These are phyloP conservation scores for Napeogenes inachia DNA, from an alignment of 2,888 invertebrate species.

Conservation along the genomic window DNA sequence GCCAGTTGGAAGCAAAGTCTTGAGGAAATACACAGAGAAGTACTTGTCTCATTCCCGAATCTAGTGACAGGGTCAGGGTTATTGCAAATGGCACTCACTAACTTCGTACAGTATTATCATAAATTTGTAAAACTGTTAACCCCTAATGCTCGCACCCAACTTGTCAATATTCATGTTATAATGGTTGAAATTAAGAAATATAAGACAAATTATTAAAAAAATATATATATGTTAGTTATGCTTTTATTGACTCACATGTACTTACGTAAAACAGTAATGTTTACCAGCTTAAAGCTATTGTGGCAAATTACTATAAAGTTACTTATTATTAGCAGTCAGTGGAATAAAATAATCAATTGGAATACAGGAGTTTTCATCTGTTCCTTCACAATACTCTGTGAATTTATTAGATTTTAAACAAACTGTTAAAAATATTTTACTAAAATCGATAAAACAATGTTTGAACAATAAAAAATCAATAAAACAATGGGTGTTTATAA, in stretches of 20 bases:
- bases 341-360: no score
- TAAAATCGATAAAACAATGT: no score
- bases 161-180: constrained; percentile 98
- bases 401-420: no score
- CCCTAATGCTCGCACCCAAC: constrained; percentile 89
- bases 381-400: no score
- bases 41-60: constrained; percentile 96
- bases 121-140: constrained; percentile 96
- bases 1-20: constrained; percentile 96
- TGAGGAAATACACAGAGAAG: constrained; percentile 96
- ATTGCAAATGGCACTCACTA: constrained; percentile 95
- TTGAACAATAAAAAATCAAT: no score
- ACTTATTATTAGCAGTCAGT: no score
- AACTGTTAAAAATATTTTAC: no score
- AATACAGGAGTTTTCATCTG: no score
- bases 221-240: constrained; percentile 6
- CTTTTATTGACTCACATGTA: neutral
- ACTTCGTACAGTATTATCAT: constrained; percentile 98
- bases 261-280: no score
- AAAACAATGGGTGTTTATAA: no score
- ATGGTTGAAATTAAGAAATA: constrained; percentile 99
- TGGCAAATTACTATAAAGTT: no score
- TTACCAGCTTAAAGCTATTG: no score
- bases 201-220: constrained; percentile 91
- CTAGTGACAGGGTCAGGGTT: constrained; percentile 96